Percentiles rank a stretch among this genome's conserved stretches.
Conservation (phyloP, 1,140 invertebrate species). For the Sitophilus oryzae region DNA sequence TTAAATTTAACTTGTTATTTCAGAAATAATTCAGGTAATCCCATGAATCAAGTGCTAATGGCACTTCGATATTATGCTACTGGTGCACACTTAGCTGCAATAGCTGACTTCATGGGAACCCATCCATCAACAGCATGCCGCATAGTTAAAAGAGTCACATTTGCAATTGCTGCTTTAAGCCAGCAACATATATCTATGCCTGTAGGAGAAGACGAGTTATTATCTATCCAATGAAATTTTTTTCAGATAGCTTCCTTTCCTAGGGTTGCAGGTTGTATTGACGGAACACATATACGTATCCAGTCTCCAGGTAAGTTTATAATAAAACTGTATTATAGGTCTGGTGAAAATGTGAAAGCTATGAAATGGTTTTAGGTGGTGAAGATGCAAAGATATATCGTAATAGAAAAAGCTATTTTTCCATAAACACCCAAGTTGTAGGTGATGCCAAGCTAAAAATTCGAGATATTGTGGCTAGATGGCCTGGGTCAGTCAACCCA, state of each 20-base stretch:
- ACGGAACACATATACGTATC: conserved; percentile 27
- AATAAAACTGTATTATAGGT: background rate
- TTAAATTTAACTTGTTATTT: no score
- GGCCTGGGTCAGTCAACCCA: conserved; percentile 39
- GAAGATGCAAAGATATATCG: conserved; percentile 37
- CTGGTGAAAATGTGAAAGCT: background rate
- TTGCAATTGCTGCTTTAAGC: background rate
- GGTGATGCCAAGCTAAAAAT: conserved; percentile 34
- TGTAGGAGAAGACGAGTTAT: background rate
- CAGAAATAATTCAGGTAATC: conserved; percentile 19
- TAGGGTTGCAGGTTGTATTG: conserved; percentile 18
- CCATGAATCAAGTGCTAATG: conserved; percentile 20
- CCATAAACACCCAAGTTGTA: conserved; percentile 41
- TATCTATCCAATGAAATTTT: conserved; percentile 8
- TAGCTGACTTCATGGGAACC: conserved; percentile 21
- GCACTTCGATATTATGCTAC: conserved; percentile 18
- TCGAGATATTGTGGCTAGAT: conserved; percentile 40
- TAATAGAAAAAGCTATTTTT: conserved; percentile 43
- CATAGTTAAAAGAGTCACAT: conserved; percentile 11
- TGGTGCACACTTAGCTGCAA: no score
- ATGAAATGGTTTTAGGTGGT: conserved; percentile 17
- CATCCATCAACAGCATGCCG: conserved; percentile 12
- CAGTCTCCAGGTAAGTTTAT: conserved; percentile 16
- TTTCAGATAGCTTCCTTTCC: conserved; percentile 14
- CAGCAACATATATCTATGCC: conserved; percentile 2